A percentile compares a stretch with the other conserved stretches of the same genome.
These are phyloP conservation scores for Bimastos eiseni DNA, from an alignment of 2,888 invertebrate species.

Conservation along the genomic window DNA sequence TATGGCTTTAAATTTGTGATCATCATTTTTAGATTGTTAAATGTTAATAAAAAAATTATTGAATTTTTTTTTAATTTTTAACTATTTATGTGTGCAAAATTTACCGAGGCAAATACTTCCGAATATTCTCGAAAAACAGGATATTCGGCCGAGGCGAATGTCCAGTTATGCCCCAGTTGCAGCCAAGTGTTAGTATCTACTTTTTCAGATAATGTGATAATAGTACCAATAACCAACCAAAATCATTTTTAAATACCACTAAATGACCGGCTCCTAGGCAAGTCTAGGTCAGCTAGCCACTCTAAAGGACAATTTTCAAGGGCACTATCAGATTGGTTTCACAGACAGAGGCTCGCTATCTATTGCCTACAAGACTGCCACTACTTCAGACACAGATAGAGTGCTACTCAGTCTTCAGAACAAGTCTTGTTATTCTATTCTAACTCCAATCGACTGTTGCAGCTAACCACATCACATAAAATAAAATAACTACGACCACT, in stretches of 20 bases:
- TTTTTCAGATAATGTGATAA: neutral
- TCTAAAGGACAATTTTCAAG: neutral
- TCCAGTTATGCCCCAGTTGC: too few relatives aligned
- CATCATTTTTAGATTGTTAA: too few relatives aligned
- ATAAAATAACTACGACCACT: neutral
- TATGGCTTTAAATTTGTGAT: too few relatives aligned
- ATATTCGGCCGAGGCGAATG: too few relatives aligned
- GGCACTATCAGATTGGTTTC: neutral
- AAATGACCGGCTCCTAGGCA: neutral
- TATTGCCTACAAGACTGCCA: neutral
- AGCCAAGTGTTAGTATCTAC: neutral
- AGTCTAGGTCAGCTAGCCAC: neutral
- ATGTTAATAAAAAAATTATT: too few relatives aligned
- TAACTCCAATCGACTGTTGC: neutral
- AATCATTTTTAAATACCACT: neutral
- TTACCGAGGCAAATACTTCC: too few relatives aligned
- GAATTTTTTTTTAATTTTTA: too few relatives aligned
- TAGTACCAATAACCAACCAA: neutral
- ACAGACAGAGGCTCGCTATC: neutral
- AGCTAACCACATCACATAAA: neutral
- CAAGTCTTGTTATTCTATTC: neutral
- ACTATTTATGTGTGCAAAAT: too few relatives aligned
- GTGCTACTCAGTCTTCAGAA: neutral
- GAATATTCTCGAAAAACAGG: too few relatives aligned
- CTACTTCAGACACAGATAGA: neutral